Evolutionary conservation across 2,888 invertebrate species (phyloP).

Genomic region (Hesperia comma): DNA sequence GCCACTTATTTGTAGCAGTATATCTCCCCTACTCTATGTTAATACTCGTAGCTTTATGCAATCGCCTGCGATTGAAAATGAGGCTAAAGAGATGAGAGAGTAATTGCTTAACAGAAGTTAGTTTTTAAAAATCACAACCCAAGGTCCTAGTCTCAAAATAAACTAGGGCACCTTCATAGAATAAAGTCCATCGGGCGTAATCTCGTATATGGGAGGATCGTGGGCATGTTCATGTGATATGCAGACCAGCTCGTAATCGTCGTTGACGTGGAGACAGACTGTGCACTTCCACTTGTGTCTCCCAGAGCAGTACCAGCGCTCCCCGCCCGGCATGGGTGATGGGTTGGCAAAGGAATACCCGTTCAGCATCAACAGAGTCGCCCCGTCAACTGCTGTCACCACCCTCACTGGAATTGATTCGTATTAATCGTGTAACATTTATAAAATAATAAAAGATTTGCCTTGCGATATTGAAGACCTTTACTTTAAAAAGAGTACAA

Average conservation of each 20-base stretch:
- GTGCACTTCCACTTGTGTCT: slow-evolving; percentile 65
- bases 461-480: too few species aligned
- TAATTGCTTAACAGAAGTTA: too few species aligned
- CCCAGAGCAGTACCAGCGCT: slow-evolving; percentile 77
- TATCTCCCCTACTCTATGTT: too few species aligned
- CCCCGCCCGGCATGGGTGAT: slow-evolving; percentile 71
- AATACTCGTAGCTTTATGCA: too few species aligned
- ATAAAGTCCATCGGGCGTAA: slow-evolving; percentile 66
- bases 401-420: slow-evolving; percentile 68
- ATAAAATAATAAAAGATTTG: neutral
- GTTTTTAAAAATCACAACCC: too few species aligned
- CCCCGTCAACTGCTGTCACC: slow-evolving; percentile 75
- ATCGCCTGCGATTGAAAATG: too few species aligned
- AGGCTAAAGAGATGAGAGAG: too few species aligned
- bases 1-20: too few species aligned
- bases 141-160: neutral
- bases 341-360: slow-evolving; percentile 75
- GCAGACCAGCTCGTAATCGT: slow-evolving; percentile 76
- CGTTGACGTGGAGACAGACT: slow-evolving; percentile 75
- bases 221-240: slow-evolving; percentile 72
- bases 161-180: slow-evolving; percentile 38
- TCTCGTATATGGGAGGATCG: slow-evolving; percentile 66
- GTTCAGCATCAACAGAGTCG: slow-evolving; percentile 73
- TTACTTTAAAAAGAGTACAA: too few species aligned
- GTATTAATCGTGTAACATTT: neutral